Evolutionary conservation across 2,888 invertebrate genomes (phyloP), one percentile per base, ranked within the genome.

Genomic region (Physocephala rufipes): DNA sequence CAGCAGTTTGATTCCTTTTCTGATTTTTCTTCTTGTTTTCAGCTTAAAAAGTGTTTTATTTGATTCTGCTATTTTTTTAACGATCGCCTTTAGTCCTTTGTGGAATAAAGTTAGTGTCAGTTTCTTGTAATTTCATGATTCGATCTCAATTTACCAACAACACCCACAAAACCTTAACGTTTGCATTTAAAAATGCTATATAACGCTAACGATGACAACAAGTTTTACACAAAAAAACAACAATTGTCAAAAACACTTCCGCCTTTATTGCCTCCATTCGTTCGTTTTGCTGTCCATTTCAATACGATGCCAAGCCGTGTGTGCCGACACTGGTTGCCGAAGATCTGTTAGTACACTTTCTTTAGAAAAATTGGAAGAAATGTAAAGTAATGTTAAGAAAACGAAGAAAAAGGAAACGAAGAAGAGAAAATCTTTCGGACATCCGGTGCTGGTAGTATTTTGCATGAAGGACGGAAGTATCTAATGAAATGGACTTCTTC

Each of bases 191-290:
- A 68, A 51, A 36, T 61, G 68, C 68, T 49, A 36, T 62, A 51
- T 21, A 58, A 28, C 58, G 26, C 15, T 28, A 9, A 12, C 53
- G 4, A 21, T n/a, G 12, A 24, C 24, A 19, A 24, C 63, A 63
- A 24, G 55, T 43, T 19, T 2, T 67, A 21, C 26, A 43, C n/a
- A n/a, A n/a, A n/a, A n/a, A n/a, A n/a, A 55, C 58, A 43, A 55
- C 36, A 24, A 45, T 43, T 67, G 67, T 58, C 67, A 58, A 55
- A 67, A 67, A 58, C 58, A 58, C 67, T 67, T 67, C 67, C 67
- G 55, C n/a, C 67, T 15, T n/a, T 43, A 16, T 28, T n/a, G n/a
- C 49, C 49, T 49, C 21, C 36, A 19, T 13, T n/a, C 61, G 30
- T n/a, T 64, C 45, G 45, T 24, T 45, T 16, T 45, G 45, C 43